Percentiles rank a stretch among this genome's conserved stretches.
phyloP scores from a whole-genome alignment of 2,113 vertebrate species.

The Pseudopipra pipra region DNA sequence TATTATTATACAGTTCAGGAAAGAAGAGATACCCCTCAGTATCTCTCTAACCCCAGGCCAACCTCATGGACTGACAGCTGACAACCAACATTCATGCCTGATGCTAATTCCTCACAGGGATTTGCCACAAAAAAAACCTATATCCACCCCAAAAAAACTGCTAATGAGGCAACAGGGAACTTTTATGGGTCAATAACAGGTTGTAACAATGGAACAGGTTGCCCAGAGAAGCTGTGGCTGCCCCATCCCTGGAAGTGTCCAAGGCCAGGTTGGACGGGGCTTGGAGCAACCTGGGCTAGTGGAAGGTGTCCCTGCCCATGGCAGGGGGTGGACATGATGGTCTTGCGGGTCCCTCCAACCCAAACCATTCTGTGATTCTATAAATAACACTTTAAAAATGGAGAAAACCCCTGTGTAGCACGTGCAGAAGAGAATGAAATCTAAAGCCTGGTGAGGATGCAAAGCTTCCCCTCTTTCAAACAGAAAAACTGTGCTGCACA shows the following conservation, averaged over 20 bases:
- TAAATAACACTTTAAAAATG: neutral
- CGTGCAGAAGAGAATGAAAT: neutral
- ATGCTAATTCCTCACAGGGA: neutral
- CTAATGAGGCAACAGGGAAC: neutral
- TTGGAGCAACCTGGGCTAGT: neutral
- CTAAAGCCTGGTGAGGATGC: neutral
- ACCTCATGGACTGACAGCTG: neutral
- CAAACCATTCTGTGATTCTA: neutral
- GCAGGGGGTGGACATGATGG: neutral
- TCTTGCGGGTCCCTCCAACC: neutral
- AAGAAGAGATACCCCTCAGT: slow-evolving; percentile 55
- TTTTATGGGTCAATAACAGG: neutral
- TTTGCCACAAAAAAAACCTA: neutral
- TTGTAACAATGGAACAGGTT: neutral
- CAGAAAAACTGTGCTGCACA: neutral
- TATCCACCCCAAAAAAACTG: neutral
- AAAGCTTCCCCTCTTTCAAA: neutral
- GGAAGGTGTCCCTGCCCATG: neutral
- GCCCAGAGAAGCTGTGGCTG: neutral
- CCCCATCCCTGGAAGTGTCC: neutral
- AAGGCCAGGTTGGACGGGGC: neutral
- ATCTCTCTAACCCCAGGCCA: slow-evolving; percentile 45
- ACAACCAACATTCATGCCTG: neutral
- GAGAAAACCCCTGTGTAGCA: neutral
- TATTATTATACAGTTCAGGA: slow-evolving; percentile 60